A percentile compares a stretch with the other conserved stretches of the same genome.
phyloP scores from a whole-genome alignment of 2,888 invertebrate genomes.

The Cephonodes hylas region DNA sequence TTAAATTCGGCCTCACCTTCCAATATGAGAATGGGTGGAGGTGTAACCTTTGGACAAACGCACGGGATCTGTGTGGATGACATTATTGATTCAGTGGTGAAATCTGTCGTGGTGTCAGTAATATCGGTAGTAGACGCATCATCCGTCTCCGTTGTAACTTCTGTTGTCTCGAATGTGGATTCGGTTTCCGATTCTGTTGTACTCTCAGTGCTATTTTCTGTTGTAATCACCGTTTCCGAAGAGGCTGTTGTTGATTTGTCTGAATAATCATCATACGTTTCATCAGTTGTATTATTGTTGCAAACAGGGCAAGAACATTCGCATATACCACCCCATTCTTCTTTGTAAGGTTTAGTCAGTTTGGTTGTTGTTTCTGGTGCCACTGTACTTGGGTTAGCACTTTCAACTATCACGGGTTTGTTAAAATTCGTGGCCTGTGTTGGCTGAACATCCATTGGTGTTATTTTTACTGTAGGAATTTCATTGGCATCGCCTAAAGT shows the following conservation, averaged over 20 bases:
- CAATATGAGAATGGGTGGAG: conserved; percentile 88
- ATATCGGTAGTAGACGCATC: conserved; percentile 29
- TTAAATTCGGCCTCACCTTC: conserved; percentile 87
- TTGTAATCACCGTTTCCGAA: conserved; percentile 19
- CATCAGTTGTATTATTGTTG: conserved; percentile 62
- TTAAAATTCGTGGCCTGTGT: conserved; percentile 68
- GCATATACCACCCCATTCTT: conserved; percentile 84
- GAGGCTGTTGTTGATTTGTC: conserved; percentile 37
- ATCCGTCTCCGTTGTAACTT: conserved; percentile 25
- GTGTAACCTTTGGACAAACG: conserved; percentile 71
- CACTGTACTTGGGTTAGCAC: conserved; percentile 17
- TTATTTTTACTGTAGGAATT: conserved; percentile 80
- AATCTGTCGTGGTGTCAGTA: conserved; percentile 41
- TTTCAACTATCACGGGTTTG: conserved; percentile 66
- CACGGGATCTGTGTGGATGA: conserved; percentile 50
- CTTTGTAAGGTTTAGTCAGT: conserved; percentile 39
- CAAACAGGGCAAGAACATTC: conserved; percentile 88
- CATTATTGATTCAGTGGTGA: conserved; percentile 41
- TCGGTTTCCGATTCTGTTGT: conserved; percentile 28
- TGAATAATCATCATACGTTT: conserved; percentile 62
- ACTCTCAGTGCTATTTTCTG: conserved; percentile 9
- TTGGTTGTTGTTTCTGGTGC: conserved; percentile 29
- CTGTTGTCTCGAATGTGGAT: conserved; percentile 29
- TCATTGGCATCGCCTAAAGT: conserved; percentile 78
- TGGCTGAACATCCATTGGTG: conserved; percentile 68